These are phyloP conservation scores for Chelon labrosus DNA, from an alignment of 2,797 vertebrate species.

Conservation along the genomic window DNA sequence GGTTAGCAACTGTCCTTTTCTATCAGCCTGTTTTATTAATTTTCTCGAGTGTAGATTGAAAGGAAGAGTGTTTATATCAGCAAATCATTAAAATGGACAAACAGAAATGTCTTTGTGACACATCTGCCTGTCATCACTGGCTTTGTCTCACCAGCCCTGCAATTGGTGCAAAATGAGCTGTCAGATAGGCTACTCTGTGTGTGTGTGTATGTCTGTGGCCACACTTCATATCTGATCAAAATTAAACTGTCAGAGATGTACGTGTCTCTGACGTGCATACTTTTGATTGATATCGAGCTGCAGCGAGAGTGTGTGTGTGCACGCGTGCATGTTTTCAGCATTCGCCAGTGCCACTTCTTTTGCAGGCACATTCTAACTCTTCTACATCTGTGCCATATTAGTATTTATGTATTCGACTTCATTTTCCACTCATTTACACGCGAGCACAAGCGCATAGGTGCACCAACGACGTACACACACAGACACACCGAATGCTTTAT, in stretches of 20 bases:
- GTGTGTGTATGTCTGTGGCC: constrained; percentile 27
- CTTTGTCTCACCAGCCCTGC: constrained; percentile 48
- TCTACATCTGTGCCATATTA: constrained; percentile 76
- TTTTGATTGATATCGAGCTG: constrained; percentile 52
- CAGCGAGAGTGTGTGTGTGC: neutral
- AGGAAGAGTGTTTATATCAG: constrained; percentile 41
- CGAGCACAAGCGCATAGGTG: constrained; percentile 49
- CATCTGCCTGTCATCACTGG: constrained; percentile 43
- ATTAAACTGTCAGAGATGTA: constrained; percentile 58
- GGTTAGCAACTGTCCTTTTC: constrained; percentile 12
- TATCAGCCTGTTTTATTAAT: constrained; percentile 13
- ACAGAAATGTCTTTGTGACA: constrained; percentile 48
- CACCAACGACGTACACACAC: constrained; percentile 26
- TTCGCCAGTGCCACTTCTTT: constrained; percentile 20
- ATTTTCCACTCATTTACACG: constrained; percentile 72
- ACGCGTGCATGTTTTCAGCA: neutral
- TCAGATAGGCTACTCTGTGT: constrained; percentile 43
- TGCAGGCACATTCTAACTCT: constrained; percentile 37
- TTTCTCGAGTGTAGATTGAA: constrained; percentile 28
- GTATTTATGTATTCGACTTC: constrained; percentile 79
- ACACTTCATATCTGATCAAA: constrained; percentile 64
- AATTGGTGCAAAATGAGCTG: constrained; percentile 65
- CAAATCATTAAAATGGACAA: constrained; percentile 68
- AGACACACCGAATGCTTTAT: constrained; percentile 74
- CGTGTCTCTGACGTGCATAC: constrained; percentile 17